These are phyloP conservation scores for Toxonevra muliebris DNA, from an alignment of 2,888 invertebrate genomes.

Conservation along the genomic window DNA sequence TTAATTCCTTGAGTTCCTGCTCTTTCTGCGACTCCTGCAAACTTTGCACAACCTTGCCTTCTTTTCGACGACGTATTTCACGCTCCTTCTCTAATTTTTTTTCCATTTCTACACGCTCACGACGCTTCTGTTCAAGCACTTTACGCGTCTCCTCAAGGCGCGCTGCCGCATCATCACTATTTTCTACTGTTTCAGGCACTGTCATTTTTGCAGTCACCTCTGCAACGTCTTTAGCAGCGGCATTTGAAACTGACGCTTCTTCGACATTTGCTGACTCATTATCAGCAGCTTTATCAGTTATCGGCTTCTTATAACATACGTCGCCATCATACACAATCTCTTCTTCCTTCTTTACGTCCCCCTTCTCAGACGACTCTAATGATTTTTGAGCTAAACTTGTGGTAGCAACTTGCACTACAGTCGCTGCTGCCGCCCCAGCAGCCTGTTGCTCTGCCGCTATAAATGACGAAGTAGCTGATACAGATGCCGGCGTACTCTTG, in stretches of 20 bases:
- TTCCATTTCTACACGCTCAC: conserved; percentile 66
- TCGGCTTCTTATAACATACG: conserved; percentile 63
- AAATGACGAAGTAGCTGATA: conserved; percentile 25
- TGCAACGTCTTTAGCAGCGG: background rate
- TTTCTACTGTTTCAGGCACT: conserved; percentile 1
- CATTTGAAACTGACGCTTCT: too few relatives aligned
- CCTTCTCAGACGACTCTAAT: conserved; percentile 5
- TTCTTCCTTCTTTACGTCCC: conserved; percentile 3
- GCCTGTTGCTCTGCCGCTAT: conserved; percentile 29
- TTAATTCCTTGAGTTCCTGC: conserved; percentile 74
- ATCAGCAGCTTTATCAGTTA: conserved; percentile 56
- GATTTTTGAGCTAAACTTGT: background rate
- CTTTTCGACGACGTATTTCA: conserved; percentile 78
- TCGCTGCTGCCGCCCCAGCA: conserved; percentile 16
- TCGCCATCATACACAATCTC: conserved; percentile 68
- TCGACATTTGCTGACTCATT: background rate
- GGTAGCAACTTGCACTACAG: conserved; percentile 21
- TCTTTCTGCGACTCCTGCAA: conserved; percentile 80
- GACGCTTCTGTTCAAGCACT: conserved; percentile 57
- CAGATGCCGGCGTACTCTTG: conserved; percentile 20
- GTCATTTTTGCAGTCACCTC: background rate
- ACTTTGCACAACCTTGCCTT: conserved; percentile 78
- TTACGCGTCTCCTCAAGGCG: conserved; percentile 43
- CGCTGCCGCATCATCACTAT: conserved; percentile 25
- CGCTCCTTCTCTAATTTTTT: conserved; percentile 59